phyloP scores from a whole-genome alignment of 1,140 invertebrate species.

The Sycophaga agraensis region DNA sequence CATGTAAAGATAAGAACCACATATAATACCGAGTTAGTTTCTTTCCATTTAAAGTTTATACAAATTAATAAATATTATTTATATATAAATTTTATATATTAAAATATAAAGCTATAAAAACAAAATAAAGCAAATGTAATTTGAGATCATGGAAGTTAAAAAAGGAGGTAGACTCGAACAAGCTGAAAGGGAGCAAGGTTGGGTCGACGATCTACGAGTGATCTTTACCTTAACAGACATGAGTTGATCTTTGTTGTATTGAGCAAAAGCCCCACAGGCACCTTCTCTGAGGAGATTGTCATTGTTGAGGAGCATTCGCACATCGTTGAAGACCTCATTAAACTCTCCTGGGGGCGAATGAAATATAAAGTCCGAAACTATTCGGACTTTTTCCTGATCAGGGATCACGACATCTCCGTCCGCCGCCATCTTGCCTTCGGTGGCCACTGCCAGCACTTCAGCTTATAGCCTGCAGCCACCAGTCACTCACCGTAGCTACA shows the following conservation, averaged over 20 bases:
- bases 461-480: too few relatives aligned
- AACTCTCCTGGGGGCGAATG: constrained; percentile 99
- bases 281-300: constrained; percentile 94
- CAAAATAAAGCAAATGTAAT: background rate
- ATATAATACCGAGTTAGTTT: too few relatives aligned
- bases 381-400: constrained; percentile 89
- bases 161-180: background rate
- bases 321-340: constrained; percentile 99
- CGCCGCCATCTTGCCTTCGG: constrained; percentile 61
- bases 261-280: constrained; percentile 91
- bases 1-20: too few relatives aligned
- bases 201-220: background rate
- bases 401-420: constrained; percentile 75
- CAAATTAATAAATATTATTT: too few relatives aligned
- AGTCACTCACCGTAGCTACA: too few relatives aligned
- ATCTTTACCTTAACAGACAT: constrained; percentile 78
- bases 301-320: constrained; percentile 92
- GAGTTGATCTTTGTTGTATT: constrained; percentile 99
- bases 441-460: constrained; percentile 46
- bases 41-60: too few relatives aligned
- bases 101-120: too few relatives aligned
- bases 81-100: too few relatives aligned
- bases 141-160: background rate
- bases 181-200: background rate
- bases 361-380: constrained; percentile 96